Conservation (phyloP, 2,797 vertebrate species). For the Acipenser ruthenus region DNA sequence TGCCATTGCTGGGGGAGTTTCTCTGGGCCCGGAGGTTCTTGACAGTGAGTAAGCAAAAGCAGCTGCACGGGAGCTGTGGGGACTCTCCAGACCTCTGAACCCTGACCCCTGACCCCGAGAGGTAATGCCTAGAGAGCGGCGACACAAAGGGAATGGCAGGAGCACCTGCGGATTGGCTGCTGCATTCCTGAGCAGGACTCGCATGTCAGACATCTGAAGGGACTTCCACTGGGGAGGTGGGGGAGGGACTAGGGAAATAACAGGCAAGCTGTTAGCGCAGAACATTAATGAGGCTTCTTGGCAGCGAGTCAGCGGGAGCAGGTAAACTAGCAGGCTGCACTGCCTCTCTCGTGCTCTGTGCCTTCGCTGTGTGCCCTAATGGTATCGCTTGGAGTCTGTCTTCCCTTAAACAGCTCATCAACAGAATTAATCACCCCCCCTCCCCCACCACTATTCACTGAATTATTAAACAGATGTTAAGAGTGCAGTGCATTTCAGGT, state of each 20-base stretch:
- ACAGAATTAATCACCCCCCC: too few relatives aligned
- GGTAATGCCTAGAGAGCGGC: slow-evolving; percentile 1
- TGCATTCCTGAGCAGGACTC: slow-evolving; percentile 63
- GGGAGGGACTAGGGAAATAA: slow-evolving; percentile 30
- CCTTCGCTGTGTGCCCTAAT: not conserved
- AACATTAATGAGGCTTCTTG: slow-evolving; percentile 51
- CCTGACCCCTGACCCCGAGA: slow-evolving; percentile 14
- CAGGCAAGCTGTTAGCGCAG: slow-evolving; percentile 51
- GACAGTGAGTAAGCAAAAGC: slow-evolving; percentile 41
- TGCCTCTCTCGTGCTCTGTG: not conserved
- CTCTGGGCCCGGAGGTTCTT: slow-evolving; percentile 23
- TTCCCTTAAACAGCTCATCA: too few relatives aligned
- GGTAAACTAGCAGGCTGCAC: not conserved
- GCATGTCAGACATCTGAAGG: slow-evolving; percentile 53
- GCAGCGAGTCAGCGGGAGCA: slow-evolving; percentile 42
- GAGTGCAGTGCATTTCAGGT: too few relatives aligned
- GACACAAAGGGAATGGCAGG: slow-evolving; percentile 26
- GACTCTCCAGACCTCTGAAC: slow-evolving; percentile 37
- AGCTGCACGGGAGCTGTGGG: slow-evolving; percentile 32
- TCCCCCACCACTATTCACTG: too few relatives aligned
- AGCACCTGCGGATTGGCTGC: slow-evolving; percentile 54
- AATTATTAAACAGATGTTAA: too few relatives aligned
- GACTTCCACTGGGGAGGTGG: slow-evolving; percentile 31
- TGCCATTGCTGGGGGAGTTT: slow-evolving; percentile 17
- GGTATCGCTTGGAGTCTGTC: too few relatives aligned